Evolutionary conservation across 2,797 vertebrate species (phyloP), one percentile per base, ranked within the genome.

Genomic region (Rhinichthys osculus): DNA sequence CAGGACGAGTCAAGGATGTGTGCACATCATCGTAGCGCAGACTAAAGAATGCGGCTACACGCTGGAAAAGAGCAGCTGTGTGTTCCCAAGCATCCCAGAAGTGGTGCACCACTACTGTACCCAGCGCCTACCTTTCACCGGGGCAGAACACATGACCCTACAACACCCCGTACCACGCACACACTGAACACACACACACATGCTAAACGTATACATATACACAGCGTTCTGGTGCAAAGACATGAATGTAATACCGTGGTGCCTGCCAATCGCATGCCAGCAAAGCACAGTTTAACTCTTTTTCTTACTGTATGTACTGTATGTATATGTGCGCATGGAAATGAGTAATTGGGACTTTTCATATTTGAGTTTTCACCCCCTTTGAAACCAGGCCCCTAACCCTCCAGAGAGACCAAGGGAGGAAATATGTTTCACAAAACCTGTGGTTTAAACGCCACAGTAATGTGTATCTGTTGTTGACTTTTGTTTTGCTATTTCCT

Each of bases 1-100:
- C 84, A 95, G 95, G 92, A 95, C 98, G 59, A 98, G 97, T 89
- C 97, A 99, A 90, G 97, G 96, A 47, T 98, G 97, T 7, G 98
- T 98, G 67, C 98, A 98, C 93, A 98, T 99, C 95, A 97, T 99
- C 7, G 97, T 99, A 92, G 97, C 98, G 4, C 97, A 98, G 95
- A 99, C 97, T 62, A 98, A 97, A 89, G 97, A 97, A 91, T 96
- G 91, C 90, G 97, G 96, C 84, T 99, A 96, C 92, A 99, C 98
- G 0, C 95, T 99, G 91, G 94, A 97, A 91, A 97, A 99, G 93
- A 96, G 95, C 3, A 97, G 97, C 52, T 97, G 97, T 0, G 95
- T 96, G 87, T 99, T 99, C 33, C 90, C 94, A 91, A 98, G 95
- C 89, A 95, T 99, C 90, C 97, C 98, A 0, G 96, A 98, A 88